Evolutionary conservation across 1,140 invertebrate species (phyloP).

Genomic region (Drosophila lini): DNA sequence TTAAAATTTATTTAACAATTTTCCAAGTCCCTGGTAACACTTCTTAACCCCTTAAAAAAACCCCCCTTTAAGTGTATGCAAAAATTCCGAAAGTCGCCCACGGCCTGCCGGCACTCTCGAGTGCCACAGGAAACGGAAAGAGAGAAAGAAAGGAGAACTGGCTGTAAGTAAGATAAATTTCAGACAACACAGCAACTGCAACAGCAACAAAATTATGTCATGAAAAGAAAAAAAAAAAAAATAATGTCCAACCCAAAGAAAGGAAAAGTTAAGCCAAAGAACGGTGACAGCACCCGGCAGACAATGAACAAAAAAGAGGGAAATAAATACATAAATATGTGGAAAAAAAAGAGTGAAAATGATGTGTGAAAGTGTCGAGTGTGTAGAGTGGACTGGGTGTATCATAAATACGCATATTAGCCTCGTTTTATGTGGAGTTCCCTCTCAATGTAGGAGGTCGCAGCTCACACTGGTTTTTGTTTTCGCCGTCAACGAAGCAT

Average conservation of each 20-base stretch:
- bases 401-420: slow-evolving; percentile 80
- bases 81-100: slow-evolving; percentile 4
- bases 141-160: slow-evolving; percentile 20
- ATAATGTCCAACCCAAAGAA: slow-evolving; percentile 20
- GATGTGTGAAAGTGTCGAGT: slow-evolving; percentile 56
- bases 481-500: slow-evolving; percentile 58
- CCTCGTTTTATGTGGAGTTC: slow-evolving; percentile 62
- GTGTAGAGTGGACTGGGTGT: slow-evolving; percentile 34
- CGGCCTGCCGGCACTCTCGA: slow-evolving; percentile 21
- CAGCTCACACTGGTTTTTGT: slow-evolving; percentile 42
- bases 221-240: slow-evolving; percentile 21
- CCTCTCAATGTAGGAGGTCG: slow-evolving; percentile 40
- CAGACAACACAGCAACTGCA: slow-evolving; percentile 15
- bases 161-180: slow-evolving; percentile 44
- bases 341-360: slow-evolving; percentile 74
- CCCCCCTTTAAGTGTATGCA: neutral
- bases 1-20: neutral
- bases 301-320: slow-evolving; percentile 63
- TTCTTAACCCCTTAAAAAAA: neutral
- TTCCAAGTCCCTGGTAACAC: neutral
- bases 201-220: slow-evolving; percentile 58
- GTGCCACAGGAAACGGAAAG: slow-evolving; percentile 17
- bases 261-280: slow-evolving; percentile 61
- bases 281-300: slow-evolving; percentile 64
- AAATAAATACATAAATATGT: slow-evolving; percentile 36